These are phyloP conservation scores for Scolopax bukidnonensis DNA, from an alignment of 2,797 vertebrate genomes.

Conservation along the genomic window DNA sequence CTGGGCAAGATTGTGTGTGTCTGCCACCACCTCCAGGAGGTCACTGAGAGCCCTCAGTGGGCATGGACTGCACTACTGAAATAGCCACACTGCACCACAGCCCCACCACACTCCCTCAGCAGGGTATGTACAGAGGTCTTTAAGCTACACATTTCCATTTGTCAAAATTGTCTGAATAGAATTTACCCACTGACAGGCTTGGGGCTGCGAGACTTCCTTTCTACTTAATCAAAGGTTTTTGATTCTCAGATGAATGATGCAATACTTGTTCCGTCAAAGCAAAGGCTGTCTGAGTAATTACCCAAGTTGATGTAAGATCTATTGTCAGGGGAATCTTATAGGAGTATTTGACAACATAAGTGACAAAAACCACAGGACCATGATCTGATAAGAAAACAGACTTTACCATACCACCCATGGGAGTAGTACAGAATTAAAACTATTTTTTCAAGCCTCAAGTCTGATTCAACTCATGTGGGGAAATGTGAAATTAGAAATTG, in stretches of 20 bases:
- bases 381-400: constrained; percentile 48
- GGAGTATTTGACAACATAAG: constrained; percentile 12
- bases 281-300: constrained; percentile 27
- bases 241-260: constrained; percentile 1
- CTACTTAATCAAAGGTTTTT: background rate
- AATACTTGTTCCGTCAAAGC: constrained; percentile 25
- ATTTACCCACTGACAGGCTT: background rate
- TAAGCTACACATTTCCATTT: background rate
- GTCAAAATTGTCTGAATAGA: background rate
- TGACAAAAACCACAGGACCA: constrained; percentile 58
- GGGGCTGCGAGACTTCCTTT: background rate
- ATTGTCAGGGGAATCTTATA: constrained; percentile 13
- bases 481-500: constrained; percentile 42
- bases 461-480: background rate
- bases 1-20: rapidly evolving
- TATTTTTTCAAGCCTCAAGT: constrained; percentile 12
- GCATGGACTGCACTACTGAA: background rate
- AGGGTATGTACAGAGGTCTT: rapidly evolving
- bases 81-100: background rate
- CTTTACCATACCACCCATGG: constrained; percentile 21
- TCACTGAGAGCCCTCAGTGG: background rate
- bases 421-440: constrained; percentile 46
- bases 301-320: constrained; percentile 2
- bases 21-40: rapidly evolving
- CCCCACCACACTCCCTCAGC: rapidly evolving